phyloP scores from a whole-genome alignment of 92 coral and sea anemone species.

The Porites divaricata region DNA sequence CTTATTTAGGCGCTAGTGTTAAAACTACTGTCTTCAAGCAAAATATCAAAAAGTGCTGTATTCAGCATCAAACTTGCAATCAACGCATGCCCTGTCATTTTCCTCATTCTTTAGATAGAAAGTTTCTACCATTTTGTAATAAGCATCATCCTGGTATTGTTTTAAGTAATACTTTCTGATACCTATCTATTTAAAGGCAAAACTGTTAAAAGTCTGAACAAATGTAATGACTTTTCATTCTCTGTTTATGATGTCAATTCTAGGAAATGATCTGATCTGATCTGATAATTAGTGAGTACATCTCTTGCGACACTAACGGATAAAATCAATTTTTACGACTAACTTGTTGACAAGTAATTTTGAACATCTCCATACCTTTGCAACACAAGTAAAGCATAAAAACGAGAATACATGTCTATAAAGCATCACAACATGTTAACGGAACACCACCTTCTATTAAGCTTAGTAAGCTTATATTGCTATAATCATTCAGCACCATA shows the following conservation, averaged over 20 bases:
- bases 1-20: too few species aligned
- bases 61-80: too few species aligned
- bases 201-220: background rate
- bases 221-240: background rate
- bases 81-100: too few species aligned
- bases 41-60: too few species aligned
- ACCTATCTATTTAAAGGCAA: too few species aligned
- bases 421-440: slow-evolving; percentile 17
- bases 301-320: background rate
- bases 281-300: background rate
- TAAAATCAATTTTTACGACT: background rate
- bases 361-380: too few species aligned
- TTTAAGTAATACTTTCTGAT: too few species aligned
- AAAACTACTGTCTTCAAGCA: too few species aligned
- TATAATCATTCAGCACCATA: background rate
- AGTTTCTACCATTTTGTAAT: too few species aligned
- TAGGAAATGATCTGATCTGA: background rate
- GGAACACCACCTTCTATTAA: background rate
- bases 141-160: too few species aligned
- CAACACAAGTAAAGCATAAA: background rate
- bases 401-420: background rate
- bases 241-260: background rate
- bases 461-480: background rate
- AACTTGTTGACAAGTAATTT: too few species aligned
- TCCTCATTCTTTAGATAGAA: too few species aligned